Base-by-base conservation (phyloP, 1,140 invertebrate genomes). In the Pinna nobilis region DNA sequence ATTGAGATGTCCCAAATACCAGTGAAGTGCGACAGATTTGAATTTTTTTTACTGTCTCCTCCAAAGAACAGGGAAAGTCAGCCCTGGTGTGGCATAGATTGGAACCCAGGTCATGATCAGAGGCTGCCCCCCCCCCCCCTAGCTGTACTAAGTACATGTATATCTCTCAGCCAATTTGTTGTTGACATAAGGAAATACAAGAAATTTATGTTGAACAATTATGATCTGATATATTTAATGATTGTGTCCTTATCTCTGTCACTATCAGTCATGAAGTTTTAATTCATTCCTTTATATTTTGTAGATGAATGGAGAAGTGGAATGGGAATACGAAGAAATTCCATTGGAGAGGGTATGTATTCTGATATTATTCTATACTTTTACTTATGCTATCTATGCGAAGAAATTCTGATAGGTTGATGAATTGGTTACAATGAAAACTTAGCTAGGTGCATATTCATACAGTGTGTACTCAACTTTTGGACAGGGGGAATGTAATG, bases 251-350 rank as follows among this genome's bases (percentile, higher is more conserved):
- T 47, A 20, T 18, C 0, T 47, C 15, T 47, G 15, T 47, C 15
- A 47, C 15, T 35, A 15, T 57, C 35, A 13, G 30, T 57, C 18
- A 18, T 7, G 7, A 18, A 9, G 37, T 32, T 41, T 63, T 63
- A 37, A 2, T 11, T 63, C 15, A n/a, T 23, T n/a, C n/a, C n/a
- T n/a, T n/a, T n/a, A n/a, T n/a, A n/a, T 44, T 57, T 77, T 78
- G 28, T 77, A 86, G 84, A 78, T 83, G 53, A 84, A 85, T 80
- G 83, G 81, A 41, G 78, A 80, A 59, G 78, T 74, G 15, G 83
- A 84, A 18, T 86, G 82, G 80, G 85, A 86, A 63, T 83, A 81
- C 81, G 85, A 86, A 78, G 82, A 85, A 64, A 86, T 86, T 57
- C 68, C 80, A 20, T 47, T 86, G 37, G 82, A 84, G 51, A 82